Base-by-base conservation (phyloP, 2,113 vertebrate genomes). In the Semnornis frantzii region DNA sequence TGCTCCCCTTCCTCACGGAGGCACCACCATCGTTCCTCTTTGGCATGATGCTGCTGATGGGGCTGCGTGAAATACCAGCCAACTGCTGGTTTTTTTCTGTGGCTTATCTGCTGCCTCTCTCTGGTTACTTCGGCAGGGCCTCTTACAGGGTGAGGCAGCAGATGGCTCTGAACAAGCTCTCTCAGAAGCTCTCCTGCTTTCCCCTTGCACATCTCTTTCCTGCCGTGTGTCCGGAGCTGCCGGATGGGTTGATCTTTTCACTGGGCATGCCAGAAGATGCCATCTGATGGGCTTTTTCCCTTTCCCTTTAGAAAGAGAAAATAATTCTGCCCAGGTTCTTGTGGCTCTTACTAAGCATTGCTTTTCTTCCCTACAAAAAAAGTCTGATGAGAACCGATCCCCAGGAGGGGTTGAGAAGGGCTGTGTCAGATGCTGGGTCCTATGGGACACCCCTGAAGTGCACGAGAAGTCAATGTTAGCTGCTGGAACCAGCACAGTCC, bases 91-190 rank as follows among this genome's bases (percentile, higher is more conserved):
- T 78, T 82, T 78, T 80, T 59, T 42, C 33, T 10, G 10, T 59
- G 57, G 52, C 42, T 25, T 87, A 55, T 88, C 90, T 96, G 72
- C 77, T 1, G 14, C 66, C 28, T 95, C 93, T 91, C 50, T 31
- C 74, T 95, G 85, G 93, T 96, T 91, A 82, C 90, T 89, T 44
- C 8, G 68, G 89, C 77, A 23, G 5, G 58, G 58, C 19, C n/a
- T 73, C 69, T 95, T 89, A 82, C 50, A 77, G 60, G 58, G 77
- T 90, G 72, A 80, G 54, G 4, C 0, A 7, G 95, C 96, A 97
- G 96, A 96, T 97, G 95, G 94, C 69, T 92, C 87, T 85, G 87
- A 94, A 85, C 76, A 55, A 94, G 58, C 82, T 94, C 90, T 94
- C 97, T 96, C 95, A 90, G 87, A 82, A 91, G 50, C 42, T 60